Base-by-base conservation (phyloP, 2,888 invertebrate species). In the Polia nebulosa region DNA sequence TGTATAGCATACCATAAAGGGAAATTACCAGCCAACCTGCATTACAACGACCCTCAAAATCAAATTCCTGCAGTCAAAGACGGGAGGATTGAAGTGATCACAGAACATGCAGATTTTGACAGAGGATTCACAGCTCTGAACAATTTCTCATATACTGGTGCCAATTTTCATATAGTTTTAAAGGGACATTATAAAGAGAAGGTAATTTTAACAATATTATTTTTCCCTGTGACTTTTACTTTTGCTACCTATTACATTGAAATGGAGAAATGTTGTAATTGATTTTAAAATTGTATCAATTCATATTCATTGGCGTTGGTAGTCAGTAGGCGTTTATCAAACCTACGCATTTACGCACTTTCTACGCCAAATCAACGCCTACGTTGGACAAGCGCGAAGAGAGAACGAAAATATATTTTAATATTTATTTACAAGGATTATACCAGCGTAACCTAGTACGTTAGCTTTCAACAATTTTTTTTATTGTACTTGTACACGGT, bases 131-230 rank as follows among this genome's bases (percentile, higher is more conserved):
- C 85, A 11, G 91, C 91, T 3, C 0, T 92, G 3, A 93, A 92
- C 61, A 87, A 84, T 60, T 91, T 92, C 29, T 91, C 91, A 0
- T 86, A 69, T 15, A 84, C 86, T 49, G 93, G 93, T 0, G 87
- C 82, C 2, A 91, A 89, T 75, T 87, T 83, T 20, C 92, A 93
- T 75, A 82, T 88, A 0, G 77, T 92, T 3, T 75, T 92, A 29
- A 91, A 91, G 51, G 92, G 91, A 5, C 89, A 86, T 82, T 89
- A 85, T 58, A 92, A 91, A 55, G 58, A 81, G 57, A 92, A 91
- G 88, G 92, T 92, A 81, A 57, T 6, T 29, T 15, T 11, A 11
- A 22, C n/a, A n/a, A 29, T 29, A 7, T 9, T 20, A 13, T 34
- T 25, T 32, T n/a, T 22, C 1, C 13, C 44, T 44, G 17, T 17